These are phyloP conservation scores for Drepanosiphum platanoidis DNA, from an alignment of 2,888 invertebrate species.

Conservation along the genomic window DNA sequence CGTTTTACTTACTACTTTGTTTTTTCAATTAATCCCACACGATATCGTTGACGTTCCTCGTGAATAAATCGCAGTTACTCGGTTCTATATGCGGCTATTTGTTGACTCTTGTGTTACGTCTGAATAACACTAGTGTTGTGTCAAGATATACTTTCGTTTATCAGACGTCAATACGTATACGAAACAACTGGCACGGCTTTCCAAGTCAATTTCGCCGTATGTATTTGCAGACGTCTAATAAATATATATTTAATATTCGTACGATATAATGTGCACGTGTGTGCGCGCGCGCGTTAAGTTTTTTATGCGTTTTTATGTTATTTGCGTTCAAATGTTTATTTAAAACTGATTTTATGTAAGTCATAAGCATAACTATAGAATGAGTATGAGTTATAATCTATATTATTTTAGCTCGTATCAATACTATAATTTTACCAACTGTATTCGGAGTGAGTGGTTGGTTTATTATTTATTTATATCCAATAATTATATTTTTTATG, in stretches of 20 bases:
- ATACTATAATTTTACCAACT: background rate
- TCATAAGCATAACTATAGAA: background rate
- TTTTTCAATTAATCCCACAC: background rate
- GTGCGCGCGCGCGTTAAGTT: background rate
- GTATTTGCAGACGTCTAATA: constrained; percentile 23
- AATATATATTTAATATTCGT: constrained; percentile 23
- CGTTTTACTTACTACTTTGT: background rate
- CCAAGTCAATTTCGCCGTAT: background rate
- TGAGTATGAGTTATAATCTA: no score
- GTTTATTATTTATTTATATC: background rate
- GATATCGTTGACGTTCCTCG: background rate
- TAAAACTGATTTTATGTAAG: background rate
- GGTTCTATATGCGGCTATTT: constrained; percentile 14
- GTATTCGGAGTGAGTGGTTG: background rate
- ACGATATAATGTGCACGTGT: background rate
- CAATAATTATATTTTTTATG: background rate
- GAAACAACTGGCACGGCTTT: constrained; percentile 5
- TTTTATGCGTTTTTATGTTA: background rate
- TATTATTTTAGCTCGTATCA: background rate
- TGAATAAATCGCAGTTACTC: background rate
- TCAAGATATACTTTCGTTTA: constrained; percentile 1
- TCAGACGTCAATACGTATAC: no score
- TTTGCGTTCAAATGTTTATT: background rate
- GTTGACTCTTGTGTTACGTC: background rate
- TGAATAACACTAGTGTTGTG: background rate